Evolutionary conservation across 1,140 invertebrate species (phyloP).

Genomic region (Heliconius nattereri): DNA sequence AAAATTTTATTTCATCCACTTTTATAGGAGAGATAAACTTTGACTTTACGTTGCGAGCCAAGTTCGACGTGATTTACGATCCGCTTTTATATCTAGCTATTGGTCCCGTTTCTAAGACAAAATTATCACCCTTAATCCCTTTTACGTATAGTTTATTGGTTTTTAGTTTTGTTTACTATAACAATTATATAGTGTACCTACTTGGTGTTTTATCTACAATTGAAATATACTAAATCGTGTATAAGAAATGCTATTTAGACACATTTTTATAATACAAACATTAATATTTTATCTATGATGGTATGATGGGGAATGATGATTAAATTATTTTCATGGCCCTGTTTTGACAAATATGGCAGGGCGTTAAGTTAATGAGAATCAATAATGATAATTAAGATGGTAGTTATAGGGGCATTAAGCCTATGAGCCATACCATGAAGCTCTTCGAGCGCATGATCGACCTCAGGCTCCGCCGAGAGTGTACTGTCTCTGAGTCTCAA

Average conservation of each 20-base stretch:
- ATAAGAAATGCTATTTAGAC: neutral
- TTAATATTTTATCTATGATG: no score
- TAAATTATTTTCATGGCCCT: no score
- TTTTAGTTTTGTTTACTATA: neutral
- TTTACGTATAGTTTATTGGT: neutral
- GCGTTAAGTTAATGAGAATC: no score
- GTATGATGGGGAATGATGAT: no score
- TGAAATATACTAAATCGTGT: neutral
- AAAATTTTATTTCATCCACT: constrained; percentile 20
- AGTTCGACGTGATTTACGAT: constrained; percentile 15
- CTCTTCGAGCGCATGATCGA: no score
- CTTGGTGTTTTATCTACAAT: neutral
- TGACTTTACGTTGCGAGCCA: constrained; percentile 1
- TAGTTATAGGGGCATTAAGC: no score
- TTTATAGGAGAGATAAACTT: constrained; percentile 17
- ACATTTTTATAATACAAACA: neutral
- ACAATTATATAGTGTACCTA: neutral
- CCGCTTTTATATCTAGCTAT: neutral
- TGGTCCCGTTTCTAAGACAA: constrained; percentile 6
- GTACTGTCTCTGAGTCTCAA: no score
- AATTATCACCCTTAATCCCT: constrained; percentile 15
- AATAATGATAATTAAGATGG: no score
- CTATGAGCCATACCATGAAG: no score
- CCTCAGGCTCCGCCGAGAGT: no score
- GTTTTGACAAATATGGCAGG: no score